phyloP scores from a whole-genome alignment of 2,888 invertebrate genomes.

The Strigamia maritima region DNA sequence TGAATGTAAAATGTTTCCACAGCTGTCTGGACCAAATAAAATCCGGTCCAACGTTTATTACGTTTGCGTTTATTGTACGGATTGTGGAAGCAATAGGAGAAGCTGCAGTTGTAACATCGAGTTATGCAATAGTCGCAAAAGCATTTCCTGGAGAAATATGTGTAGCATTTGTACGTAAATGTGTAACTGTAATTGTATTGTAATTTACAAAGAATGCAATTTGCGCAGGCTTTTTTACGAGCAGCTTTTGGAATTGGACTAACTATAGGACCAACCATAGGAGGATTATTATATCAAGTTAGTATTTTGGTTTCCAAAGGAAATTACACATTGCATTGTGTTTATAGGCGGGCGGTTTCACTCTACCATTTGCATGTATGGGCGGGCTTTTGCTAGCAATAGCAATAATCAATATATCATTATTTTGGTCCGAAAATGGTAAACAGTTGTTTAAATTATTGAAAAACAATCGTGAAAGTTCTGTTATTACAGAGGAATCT shows the following conservation, averaged over 20 bases:
- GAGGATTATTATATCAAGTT: constrained; percentile 74
- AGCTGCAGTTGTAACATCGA: constrained; percentile 79
- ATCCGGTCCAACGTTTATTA: constrained; percentile 62
- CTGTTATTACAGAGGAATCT: not conserved
- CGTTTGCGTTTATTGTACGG: constrained; percentile 71
- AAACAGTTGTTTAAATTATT: not conserved
- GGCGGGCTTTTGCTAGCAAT: not conserved
- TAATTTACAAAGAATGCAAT: too few relatives aligned
- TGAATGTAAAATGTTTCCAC: too few relatives aligned
- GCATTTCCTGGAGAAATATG: constrained; percentile 83
- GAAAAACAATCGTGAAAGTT: not conserved
- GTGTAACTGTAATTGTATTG: not conserved
- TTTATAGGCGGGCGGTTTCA: not conserved
- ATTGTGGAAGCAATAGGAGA: constrained; percentile 81
- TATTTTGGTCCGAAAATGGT: not conserved
- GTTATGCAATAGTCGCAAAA: constrained; percentile 80
- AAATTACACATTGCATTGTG: too few relatives aligned
- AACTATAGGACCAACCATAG: constrained; percentile 85
- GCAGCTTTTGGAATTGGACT: constrained; percentile 72
- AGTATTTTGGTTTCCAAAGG: not conserved
- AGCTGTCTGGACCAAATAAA: constrained; percentile 38
- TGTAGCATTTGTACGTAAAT: constrained; percentile 70
- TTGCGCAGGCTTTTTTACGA: not conserved
- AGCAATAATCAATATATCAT: not conserved
- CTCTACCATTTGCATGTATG: not conserved